Conservation (phyloP, 2,888 invertebrate genomes). For the Agelastica alni region DNA sequence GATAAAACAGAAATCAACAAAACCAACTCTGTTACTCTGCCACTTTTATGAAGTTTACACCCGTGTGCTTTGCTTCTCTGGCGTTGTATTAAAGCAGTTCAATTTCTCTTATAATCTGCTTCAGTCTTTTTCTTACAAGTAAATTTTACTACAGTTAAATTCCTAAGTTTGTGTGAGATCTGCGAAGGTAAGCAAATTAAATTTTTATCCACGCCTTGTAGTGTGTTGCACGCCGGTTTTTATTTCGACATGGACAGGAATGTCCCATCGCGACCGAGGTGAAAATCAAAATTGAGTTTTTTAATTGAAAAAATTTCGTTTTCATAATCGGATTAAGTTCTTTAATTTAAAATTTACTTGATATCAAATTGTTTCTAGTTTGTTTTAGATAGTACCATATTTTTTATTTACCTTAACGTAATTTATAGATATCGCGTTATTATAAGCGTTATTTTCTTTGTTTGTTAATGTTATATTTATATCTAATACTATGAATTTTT, state of each 20-base stretch:
- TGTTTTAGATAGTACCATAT: no score
- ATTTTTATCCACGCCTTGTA: constrained; percentile 38
- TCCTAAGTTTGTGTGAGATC: constrained; percentile 21
- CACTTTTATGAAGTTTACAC: constrained; percentile 53
- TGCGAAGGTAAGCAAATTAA: constrained; percentile 40
- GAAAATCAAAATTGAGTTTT: constrained; percentile 6
- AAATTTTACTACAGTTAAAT: constrained; percentile 15
- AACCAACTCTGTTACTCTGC: constrained; percentile 34
- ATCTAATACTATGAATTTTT: no score
- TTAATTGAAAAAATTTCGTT: neutral
- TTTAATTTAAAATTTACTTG: no score
- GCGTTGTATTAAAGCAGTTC: constrained; percentile 46
- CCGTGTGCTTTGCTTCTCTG: constrained; percentile 47
- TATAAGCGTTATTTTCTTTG: no score
- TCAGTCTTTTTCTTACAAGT: constrained; percentile 20
- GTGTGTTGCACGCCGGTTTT: constrained; percentile 39
- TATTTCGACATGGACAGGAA: constrained; percentile 34
- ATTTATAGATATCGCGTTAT: no score
- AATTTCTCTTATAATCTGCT: constrained; percentile 30
- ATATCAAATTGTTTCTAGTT: no score
- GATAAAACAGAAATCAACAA: constrained; percentile 35
- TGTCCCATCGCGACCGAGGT: constrained; percentile 18
- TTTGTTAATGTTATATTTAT: no score
- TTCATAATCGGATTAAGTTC: neutral
- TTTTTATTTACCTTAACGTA: no score